Evolutionary conservation across 2,888 invertebrate genomes (phyloP).

Genomic region (Resseliella maxima): DNA sequence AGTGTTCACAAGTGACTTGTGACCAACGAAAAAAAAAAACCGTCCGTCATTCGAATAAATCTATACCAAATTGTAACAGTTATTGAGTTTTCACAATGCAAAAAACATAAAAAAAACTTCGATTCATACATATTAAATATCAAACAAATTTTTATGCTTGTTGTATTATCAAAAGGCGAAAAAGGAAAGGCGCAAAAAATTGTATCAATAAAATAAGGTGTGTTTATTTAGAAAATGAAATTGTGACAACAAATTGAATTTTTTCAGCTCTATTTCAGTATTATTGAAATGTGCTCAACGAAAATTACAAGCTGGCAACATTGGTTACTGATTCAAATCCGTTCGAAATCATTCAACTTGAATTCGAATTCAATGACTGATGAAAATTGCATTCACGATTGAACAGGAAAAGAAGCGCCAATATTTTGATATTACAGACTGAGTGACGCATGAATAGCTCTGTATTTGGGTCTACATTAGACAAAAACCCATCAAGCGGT

Average conservation of each 20-base stretch:
- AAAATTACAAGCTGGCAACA: background rate
- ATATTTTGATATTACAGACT: background rate
- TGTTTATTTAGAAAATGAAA: background rate
- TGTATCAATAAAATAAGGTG: conserved; percentile 21
- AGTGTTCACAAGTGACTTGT: conserved; percentile 22
- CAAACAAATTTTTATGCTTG: background rate
- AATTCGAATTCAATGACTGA: background rate
- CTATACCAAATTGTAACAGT: background rate
- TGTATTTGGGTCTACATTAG: background rate
- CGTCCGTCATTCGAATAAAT: background rate
- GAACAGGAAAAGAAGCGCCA: background rate
- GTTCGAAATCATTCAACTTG: too few relatives aligned
- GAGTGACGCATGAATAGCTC: background rate
- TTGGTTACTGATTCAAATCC: background rate
- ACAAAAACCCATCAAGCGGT: background rate
- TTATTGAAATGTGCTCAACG: background rate
- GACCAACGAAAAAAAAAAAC: background rate
- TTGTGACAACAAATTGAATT: background rate
- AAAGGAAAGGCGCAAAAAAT: background rate
- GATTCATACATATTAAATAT: background rate
- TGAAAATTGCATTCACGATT: background rate
- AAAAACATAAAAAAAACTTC: background rate
- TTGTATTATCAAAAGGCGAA: background rate
- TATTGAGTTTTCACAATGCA: background rate
- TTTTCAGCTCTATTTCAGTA: conserved; percentile 41